Base-by-base conservation (phyloP, 2,797 vertebrate species). In the Scolopax rusticola region DNA sequence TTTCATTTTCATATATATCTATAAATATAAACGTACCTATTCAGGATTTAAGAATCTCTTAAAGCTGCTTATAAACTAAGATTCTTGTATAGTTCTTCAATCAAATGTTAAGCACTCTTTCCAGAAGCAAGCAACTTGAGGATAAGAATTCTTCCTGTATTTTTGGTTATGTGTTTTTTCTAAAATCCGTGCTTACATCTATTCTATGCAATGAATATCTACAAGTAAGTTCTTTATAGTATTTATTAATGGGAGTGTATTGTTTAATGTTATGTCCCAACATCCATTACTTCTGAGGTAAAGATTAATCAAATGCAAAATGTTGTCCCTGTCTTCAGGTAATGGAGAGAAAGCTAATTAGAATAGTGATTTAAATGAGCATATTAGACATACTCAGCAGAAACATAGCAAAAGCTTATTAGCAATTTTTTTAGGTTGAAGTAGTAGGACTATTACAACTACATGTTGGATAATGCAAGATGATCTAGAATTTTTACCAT, bases 301-400 rank as follows among this genome's bases (percentile, higher is more conserved):
- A 65, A 75, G 43, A 48, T 36, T 53, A 85, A 76, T 48, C 30
- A 50, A 90, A 54, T 20, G 65, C 33, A 87, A 84, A 89, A 79
- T 67, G 84, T 16, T 90, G n/a, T 43, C 15, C 56, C 48, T 50
- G 70, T 89, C 50, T 70, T 56, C 73, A 85, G 69, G 40, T 93
- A 94, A 69, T 70, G 47, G 32, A 77, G 13, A 83, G 51, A 38
- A 95, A 89, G n/a, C 15, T 90, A 91, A 92, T 87, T 91, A 84
- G 19, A 41, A 24, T 61, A 16, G 28, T 45, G 25, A 43, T 79
- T 93, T 60, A 96, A 95, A 89, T 90, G 61, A 95, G 18, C 32
- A 75, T 89, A 70, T 78, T 70, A 43, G n/a, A 87, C 68, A 84
- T 82, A 91, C 69, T 89, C 11, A 61, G 27, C 28, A 87, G 71